phyloP scores from a whole-genome alignment of 2,888 invertebrate genomes.

The Odontomyia ornata region DNA sequence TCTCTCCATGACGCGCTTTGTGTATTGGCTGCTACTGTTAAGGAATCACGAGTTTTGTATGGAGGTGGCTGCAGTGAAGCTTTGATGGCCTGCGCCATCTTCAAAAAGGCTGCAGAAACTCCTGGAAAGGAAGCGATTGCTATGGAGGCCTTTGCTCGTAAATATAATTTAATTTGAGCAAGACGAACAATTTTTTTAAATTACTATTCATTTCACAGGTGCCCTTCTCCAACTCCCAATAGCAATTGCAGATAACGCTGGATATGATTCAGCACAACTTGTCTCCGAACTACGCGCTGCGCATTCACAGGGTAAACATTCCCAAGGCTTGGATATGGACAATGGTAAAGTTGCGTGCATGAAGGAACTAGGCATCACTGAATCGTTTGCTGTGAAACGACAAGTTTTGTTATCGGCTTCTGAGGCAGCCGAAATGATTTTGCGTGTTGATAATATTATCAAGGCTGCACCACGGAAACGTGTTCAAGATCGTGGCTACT shows the following conservation, averaged over 20 bases:
- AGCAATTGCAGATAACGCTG: slow-evolving; percentile 98
- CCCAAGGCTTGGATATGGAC: slow-evolving; percentile 81
- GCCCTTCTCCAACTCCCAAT: slow-evolving; percentile 92
- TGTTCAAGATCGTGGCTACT: slow-evolving; percentile 80
- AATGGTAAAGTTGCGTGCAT: slow-evolving; percentile 89
- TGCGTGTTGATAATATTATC: slow-evolving; percentile 97
- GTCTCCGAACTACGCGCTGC: slow-evolving; percentile 90
- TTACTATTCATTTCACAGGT: slow-evolving; percentile 53
- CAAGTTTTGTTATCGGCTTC: slow-evolving; percentile 94
- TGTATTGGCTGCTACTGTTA: slow-evolving; percentile 94
- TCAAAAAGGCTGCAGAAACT: slow-evolving; percentile 82
- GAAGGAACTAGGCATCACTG: slow-evolving; percentile 90
- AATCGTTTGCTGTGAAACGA: slow-evolving; percentile 96
- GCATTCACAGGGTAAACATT: slow-evolving; percentile 84
- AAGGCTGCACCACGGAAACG: slow-evolving; percentile 89
- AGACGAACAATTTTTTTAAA: neutral
- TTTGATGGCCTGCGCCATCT: slow-evolving; percentile 95
- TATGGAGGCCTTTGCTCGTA: slow-evolving; percentile 90
- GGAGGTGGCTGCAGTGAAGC: slow-evolving; percentile 97
- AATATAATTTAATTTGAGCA: slow-evolving; percentile 36
- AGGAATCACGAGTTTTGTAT: slow-evolving; percentile 88
- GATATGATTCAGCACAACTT: slow-evolving; percentile 95
- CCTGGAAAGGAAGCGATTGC: slow-evolving; percentile 98
- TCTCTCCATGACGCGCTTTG: slow-evolving; percentile 98
- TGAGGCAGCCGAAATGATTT: slow-evolving; percentile 98